phyloP scores from a whole-genome alignment of 2,888 invertebrate genomes.

The Drosophila cyrtoloma region DNA sequence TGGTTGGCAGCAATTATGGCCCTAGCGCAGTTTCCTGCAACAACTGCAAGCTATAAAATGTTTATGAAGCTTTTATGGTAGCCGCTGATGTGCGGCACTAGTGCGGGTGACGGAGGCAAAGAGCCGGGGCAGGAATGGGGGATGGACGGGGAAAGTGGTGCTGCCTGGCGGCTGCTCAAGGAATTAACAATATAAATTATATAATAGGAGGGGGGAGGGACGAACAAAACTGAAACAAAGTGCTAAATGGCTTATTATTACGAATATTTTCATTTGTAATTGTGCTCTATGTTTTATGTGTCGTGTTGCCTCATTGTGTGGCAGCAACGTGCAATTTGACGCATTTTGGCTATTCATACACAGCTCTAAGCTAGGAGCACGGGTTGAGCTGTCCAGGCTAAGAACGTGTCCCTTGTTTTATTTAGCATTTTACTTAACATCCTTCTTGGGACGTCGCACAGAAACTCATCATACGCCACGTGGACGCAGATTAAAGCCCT shows the following conservation, averaged over 20 bases:
- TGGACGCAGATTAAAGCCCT: constrained; percentile 35
- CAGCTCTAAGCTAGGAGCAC: background rate
- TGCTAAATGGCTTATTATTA: constrained; percentile 77
- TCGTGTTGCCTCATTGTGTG: constrained; percentile 24
- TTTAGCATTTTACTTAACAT: background rate
- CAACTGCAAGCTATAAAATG: constrained; percentile 80
- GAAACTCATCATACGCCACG: constrained; percentile 56
- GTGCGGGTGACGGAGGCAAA: background rate
- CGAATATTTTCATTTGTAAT: constrained; percentile 63
- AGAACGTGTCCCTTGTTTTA: background rate
- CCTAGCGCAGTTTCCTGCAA: constrained; percentile 68
- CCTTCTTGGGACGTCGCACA: constrained; percentile 29
- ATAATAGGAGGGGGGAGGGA: constrained; percentile 43
- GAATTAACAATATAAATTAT: constrained; percentile 80
- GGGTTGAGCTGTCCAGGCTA: background rate
- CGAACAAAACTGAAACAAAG: constrained; percentile 52
- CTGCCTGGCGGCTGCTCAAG: constrained; percentile 34
- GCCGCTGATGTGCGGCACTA: constrained; percentile 47
- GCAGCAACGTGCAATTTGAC: constrained; percentile 12
- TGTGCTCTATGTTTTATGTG: constrained; percentile 39
- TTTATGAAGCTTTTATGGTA: constrained; percentile 78
- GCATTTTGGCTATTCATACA: constrained; percentile 45
- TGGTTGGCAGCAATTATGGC: constrained; percentile 73
- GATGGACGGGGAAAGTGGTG: background rate
- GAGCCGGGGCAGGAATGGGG: background rate